Evolutionary conservation across 1,140 invertebrate species (phyloP), one percentile per base, ranked within the genome.

Genomic region (Mizuhopecten yessoensis): DNA sequence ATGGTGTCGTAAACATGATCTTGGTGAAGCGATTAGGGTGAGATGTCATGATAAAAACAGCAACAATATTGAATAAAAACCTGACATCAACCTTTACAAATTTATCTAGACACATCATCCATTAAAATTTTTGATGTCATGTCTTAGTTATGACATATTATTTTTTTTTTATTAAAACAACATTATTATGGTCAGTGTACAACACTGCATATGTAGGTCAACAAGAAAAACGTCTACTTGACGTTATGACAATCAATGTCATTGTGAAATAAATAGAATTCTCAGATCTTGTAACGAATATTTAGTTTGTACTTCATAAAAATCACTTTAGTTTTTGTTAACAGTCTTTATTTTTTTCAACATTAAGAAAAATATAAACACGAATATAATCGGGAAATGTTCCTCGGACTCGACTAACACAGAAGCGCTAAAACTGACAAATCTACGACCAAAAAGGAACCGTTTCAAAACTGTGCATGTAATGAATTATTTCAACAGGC

Each of bases 311-410:
- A 29, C 57, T 75, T 75, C 17, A 75, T 75, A 9, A 75, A 29
- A 29, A 29, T 75, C 57, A 75, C 11, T n/a, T 75, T 3, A 75
- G n/a, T n/a, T 7, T 75, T 75, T n/a, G 23, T 75, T 29, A 75
- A 75, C 57, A 75, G 57, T 75, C 57, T 75, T n/a, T 29, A 75
- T 75, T n/a, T 75, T n/a, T 75, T 17, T 75, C 57, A 75, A 75
- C 57, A 75, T 75, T 75, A 75, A 75, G 29, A 75, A 75, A 75
- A 75, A n/a, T 75, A 45, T 75, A n/a, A 75, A 75, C 57, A 75
- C 29, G 5, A 75, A 75, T 75, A 29, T 75, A 9, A 75, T 29
- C 57, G 23, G n/a, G 57, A 75, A 23, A 75, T n/a, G 57, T 75
- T 75, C 57, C 17, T 29, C 13, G 2, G 23, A 75, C n/a, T 29